Evolutionary conservation across 2,888 invertebrate species (phyloP).

Genomic region (Nomada flava): DNA sequence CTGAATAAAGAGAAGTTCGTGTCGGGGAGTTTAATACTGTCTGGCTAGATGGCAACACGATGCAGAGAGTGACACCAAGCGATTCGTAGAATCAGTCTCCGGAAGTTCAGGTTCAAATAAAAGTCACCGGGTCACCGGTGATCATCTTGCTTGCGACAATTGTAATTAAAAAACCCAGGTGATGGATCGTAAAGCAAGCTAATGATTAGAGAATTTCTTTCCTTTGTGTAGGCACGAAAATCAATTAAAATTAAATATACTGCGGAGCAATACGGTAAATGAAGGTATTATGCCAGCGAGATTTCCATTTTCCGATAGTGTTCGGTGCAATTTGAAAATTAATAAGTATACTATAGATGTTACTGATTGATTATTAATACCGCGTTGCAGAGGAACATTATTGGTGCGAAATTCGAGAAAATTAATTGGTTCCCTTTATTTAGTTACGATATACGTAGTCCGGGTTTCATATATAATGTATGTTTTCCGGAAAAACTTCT

Average conservation of each 20-base stretch:
- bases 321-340: background rate
- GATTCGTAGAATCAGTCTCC: conserved; percentile 30
- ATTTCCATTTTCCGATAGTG: background rate
- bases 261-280: background rate
- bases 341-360: conserved; percentile 4
- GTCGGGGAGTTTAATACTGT: conserved; percentile 51
- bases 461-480: background rate
- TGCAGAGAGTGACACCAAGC: conserved; percentile 38
- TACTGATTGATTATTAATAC: conserved; percentile 14
- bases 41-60: conserved; percentile 74
- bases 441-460: background rate
- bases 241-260: too few species aligned
- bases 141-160: conserved; percentile 37
- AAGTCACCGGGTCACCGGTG: conserved; percentile 51
- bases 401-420: background rate
- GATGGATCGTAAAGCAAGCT: background rate
- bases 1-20: conserved; percentile 40
- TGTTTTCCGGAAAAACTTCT: background rate
- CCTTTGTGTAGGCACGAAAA: background rate
- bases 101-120: conserved; percentile 46
- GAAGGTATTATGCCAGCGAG: too few species aligned
- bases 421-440: conserved; percentile 9
- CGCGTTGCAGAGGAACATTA: background rate
- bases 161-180: conserved; percentile 31
- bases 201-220: background rate